These are phyloP conservation scores for Wiebesia pumilae DNA, from an alignment of 1,140 invertebrate genomes.

Conservation along the genomic window DNA sequence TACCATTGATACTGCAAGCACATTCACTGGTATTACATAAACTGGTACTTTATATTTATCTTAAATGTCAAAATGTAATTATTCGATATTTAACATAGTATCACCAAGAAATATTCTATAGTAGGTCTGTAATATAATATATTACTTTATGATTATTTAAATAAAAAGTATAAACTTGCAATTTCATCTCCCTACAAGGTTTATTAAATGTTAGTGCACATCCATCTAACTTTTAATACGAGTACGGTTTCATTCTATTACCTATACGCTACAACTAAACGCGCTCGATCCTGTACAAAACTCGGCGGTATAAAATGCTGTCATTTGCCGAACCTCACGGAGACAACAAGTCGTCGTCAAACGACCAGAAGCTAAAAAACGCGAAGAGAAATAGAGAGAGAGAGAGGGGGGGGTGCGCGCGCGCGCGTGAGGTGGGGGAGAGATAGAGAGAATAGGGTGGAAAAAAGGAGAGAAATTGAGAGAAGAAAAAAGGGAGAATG, in stretches of 20 bases:
- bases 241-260: not conserved
- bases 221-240: not conserved
- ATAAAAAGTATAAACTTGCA: not conserved
- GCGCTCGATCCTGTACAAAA: conserved; percentile 64
- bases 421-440: no score
- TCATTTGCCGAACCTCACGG: conserved; percentile 47
- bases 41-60: no score
- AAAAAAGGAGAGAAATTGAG: conserved; percentile 4
- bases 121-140: not conserved
- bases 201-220: conserved; percentile 18
- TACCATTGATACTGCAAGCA: no score
- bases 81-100: no score
- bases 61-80: no score
- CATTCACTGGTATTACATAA: no score
- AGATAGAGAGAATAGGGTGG: conserved; percentile 5
- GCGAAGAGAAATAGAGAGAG: not conserved
- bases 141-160: not conserved
- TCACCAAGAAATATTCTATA: no score
- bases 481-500: conserved; percentile 46
- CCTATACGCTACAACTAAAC: not conserved
- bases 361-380: not conserved
- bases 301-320: conserved; percentile 73
- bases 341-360: conserved; percentile 66
- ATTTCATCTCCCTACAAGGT: not conserved
- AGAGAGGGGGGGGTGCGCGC: conserved; percentile 1